Conservation (phyloP, 2,113 vertebrate species). For the Charina bottae region DNA sequence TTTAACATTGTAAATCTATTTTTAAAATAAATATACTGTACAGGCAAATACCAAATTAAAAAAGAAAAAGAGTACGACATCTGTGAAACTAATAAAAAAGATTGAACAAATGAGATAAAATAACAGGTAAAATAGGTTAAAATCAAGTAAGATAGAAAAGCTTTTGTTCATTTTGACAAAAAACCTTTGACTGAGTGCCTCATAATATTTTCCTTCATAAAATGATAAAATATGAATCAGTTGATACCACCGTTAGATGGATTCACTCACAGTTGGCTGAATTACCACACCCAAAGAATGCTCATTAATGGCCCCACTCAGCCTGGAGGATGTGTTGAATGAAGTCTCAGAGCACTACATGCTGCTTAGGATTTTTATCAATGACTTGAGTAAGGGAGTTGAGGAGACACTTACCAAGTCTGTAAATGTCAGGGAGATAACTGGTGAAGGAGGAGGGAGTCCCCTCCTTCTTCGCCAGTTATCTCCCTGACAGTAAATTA, state of each 20-base stretch:
- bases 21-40: background rate
- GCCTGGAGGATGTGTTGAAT: background rate
- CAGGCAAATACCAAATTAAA: background rate
- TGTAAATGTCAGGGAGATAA: too few species aligned
- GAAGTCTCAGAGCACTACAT: background rate
- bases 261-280: background rate
- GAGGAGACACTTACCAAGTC: background rate
- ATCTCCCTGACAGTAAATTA: too few species aligned
- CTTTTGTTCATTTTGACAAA: background rate
- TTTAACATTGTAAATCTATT: background rate
- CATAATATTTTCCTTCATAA: background rate
- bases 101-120: background rate
- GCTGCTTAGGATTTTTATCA: background rate
- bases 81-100: background rate
- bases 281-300: background rate
- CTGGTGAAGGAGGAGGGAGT: too few species aligned
- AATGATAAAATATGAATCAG: background rate
- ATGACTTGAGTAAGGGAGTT: background rate
- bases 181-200: background rate
- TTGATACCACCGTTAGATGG: background rate
- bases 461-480: too few species aligned
- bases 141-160: background rate
- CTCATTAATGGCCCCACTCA: background rate
- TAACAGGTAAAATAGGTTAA: background rate
- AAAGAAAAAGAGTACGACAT: background rate